Base-by-base conservation (phyloP, 2,888 invertebrate species). In the Cheilosia urbana region DNA sequence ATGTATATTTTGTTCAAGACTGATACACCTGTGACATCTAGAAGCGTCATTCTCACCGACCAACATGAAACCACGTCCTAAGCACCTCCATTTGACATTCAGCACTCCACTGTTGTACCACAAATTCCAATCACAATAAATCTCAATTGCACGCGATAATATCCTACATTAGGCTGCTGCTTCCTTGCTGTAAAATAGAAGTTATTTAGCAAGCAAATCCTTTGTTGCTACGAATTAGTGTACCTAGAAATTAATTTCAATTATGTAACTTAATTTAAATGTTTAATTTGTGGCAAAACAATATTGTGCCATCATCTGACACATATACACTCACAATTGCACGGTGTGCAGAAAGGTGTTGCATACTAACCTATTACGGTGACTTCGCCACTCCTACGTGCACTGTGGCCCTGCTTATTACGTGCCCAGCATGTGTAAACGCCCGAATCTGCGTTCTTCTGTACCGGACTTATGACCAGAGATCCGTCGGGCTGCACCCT, bases 371-470 rank as follows among this genome's bases (percentile, higher is more conserved):
- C 96, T 93, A 96, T 96, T 84, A 96, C 96, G 88, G 94, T 94
- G 88, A 96, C 95, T 92, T 96, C 95, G 82, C 96, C 95, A 88
- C 95, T 95, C 89, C 96, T 93, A 71, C 95, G 93, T 1, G 96
- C 95, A 89, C 94, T 95, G 91, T 96, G 95, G 21, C 96, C 96
- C 89, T 96, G 96, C 89, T 95, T 95, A 92, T 96, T 96, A 87
- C 95, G 93, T 2, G 96, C 96, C 92, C 95, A 95, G 92, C 97
- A 97, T 42, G 96, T 95, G 93, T 97, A 97, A 57, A 95, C 95
- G 17, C 96, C 96, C 37, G 96, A 95, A 90, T 96, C 96, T 11
- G 94, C 93, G 85, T 93, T 93, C 91, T 96, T 96, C 91, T 96
- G 96, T 24, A 97, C 96, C 45, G 95, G 95, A 88, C 94, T 94